Evolutionary conservation across 2,888 invertebrate species (phyloP), one percentile per base, ranked within the genome.

Genomic region (Drepanosiphum platanoidis): DNA sequence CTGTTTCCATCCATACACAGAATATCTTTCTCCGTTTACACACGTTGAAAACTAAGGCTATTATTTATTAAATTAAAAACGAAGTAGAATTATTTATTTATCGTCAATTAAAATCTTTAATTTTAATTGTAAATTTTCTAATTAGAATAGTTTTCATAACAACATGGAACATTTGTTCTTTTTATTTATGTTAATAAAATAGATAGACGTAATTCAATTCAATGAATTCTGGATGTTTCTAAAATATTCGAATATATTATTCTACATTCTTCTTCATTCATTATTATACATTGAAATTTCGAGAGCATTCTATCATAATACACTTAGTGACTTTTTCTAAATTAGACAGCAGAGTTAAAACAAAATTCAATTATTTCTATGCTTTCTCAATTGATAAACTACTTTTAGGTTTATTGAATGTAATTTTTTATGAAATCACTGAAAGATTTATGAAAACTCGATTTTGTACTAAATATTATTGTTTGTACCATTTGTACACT

Each of bases 1-100:
- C 70, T 58, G 70, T 81, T 80, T 70, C 80, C 70, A 58, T 71
- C 70, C 70, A 70, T 81, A 70, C 58, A 61, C 22, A 30, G 52
- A 72, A 27, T 42, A 72, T 46, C 15, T 46, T 13, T 42, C 13
- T 22, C 18, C 30, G 22, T 58, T 70, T 80, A 80, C 22, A 80
- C 36, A 52, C 52, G 46, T 70, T 70, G 27, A 80, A 70, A 52
- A 79, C 32, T 66, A 32, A 52, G 5, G 15, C 34, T 80, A 70
- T 80, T 68, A 52, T 42, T 79, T 64, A 15, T 58, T 36, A 36
- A 58, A 61, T 34, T 36, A 36, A 71, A 81, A 68, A n/a, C 46
- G 27, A 30, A 36, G 15, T 68, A 9, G n/a, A 46, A 32, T 42
- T 61, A 66, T 66, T 79, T 79, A 66, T 79, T 79, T 79, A 68